A percentile compares a stretch with the other conserved stretches of the same genome.
Evolutionary conservation across 2,113 vertebrate genomes (phyloP).

Genomic region (Dissostichus mawsoni): DNA sequence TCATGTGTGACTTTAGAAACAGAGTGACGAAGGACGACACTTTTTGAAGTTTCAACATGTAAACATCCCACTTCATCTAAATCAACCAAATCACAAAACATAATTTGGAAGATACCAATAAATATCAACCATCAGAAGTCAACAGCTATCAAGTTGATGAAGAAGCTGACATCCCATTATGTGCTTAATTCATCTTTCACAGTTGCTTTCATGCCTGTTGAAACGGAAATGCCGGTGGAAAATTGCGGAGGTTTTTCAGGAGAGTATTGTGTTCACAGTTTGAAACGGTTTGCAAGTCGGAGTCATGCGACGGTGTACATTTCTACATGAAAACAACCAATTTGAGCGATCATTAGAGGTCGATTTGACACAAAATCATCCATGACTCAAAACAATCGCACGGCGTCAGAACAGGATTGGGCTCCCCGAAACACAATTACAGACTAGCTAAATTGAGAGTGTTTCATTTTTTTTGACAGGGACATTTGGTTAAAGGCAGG

Average conservation of each 20-base stretch:
- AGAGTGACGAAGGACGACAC: background rate
- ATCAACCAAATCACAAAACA: constrained; percentile 48
- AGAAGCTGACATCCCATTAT: constrained; percentile 65
- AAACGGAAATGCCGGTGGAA: constrained; percentile 71
- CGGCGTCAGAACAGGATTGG: constrained; percentile 71
- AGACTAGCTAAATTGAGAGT: constrained; percentile 69
- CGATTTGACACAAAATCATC: constrained; percentile 80
- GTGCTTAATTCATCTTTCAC: constrained; percentile 72
- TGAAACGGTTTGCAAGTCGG: constrained; percentile 62
- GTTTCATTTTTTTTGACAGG: constrained; percentile 63
- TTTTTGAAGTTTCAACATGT: constrained; percentile 26
- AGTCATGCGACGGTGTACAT: constrained; percentile 74
- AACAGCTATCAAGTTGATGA: constrained; percentile 65
- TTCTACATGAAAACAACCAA: constrained; percentile 83
- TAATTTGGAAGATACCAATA: constrained; percentile 55
- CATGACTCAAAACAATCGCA: constrained; percentile 84
- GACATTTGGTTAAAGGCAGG: constrained; percentile 55
- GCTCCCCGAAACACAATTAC: constrained; percentile 75
- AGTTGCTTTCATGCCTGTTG: constrained; percentile 69
- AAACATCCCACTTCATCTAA: constrained; percentile 42
- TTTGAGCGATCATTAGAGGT: constrained; percentile 80
- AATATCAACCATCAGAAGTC: constrained; percentile 60
- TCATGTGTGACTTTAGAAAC: background rate
- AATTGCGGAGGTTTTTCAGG: constrained; percentile 48
- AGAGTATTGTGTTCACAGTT: constrained; percentile 66